Evolutionary conservation across 2,113 vertebrate genomes (phyloP).

Genomic region (Ploceus nigricollis): DNA sequence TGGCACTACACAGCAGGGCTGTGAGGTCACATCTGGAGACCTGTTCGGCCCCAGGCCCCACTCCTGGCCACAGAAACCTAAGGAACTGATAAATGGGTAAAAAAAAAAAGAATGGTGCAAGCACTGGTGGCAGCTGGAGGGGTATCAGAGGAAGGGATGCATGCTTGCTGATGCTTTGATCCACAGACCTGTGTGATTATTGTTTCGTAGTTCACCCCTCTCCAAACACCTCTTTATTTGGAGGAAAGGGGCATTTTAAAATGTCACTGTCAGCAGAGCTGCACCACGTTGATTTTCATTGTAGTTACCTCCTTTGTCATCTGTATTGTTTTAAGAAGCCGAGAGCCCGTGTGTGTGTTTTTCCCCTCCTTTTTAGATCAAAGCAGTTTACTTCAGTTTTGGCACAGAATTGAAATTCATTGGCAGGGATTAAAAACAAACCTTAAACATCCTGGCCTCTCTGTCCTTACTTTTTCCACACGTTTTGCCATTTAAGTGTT

Average conservation of each 20-base stretch:
- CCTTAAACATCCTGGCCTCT: constrained; percentile 54
- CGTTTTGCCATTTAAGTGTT: background rate
- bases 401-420: constrained; percentile 35
- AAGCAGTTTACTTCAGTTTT: constrained; percentile 57
- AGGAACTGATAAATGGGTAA: background rate
- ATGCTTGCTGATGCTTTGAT: background rate
- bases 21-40: constrained; percentile 47
- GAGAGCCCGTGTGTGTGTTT: constrained; percentile 9
- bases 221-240: background rate
- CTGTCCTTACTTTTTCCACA: constrained; percentile 36
- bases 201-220: background rate
- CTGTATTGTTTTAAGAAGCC: constrained; percentile 24
- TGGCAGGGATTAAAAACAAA: constrained; percentile 51
- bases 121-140: background rate
- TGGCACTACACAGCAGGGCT: background rate
- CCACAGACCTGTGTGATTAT: background rate
- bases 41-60: accelerated
- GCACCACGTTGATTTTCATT: accelerated
- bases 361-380: constrained; percentile 42
- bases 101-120: background rate
- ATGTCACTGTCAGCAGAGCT: background rate
- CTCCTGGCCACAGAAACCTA: background rate
- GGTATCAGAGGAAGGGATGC: background rate
- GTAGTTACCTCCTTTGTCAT: constrained; percentile 39
- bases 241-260: background rate